A percentile compares a stretch with the other conserved stretches of the same genome.
These are phyloP conservation scores for Antitype chi DNA, from an alignment of 2,888 invertebrate species.

Conservation along the genomic window DNA sequence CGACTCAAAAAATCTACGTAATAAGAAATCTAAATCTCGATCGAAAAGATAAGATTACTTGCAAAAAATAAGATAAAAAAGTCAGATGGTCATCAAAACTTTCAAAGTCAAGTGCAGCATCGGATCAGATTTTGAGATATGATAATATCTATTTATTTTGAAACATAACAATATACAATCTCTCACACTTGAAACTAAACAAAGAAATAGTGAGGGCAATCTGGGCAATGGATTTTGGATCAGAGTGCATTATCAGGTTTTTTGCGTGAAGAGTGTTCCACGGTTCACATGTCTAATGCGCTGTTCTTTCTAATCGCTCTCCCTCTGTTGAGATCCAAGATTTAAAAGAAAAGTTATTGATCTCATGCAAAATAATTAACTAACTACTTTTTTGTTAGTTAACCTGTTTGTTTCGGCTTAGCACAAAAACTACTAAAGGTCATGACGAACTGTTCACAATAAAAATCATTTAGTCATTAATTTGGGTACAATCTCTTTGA, in stretches of 20 bases:
- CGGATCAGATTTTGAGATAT: constrained; percentile 44
- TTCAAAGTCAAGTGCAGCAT: constrained; percentile 37
- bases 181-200: constrained; percentile 32
- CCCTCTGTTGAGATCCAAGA: neutral
- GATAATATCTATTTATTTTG: constrained; percentile 30
- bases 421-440: neutral
- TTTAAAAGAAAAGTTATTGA: neutral
- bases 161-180: neutral
- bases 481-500: neutral
- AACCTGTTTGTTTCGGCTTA: neutral
- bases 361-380: neutral
- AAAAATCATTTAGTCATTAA: neutral
- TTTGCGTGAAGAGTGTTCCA: neutral
- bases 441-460: no score
- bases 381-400: neutral
- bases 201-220: constrained; percentile 13
- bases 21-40: no score
- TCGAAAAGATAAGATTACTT: neutral
- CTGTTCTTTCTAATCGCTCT: neutral
- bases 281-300: neutral
- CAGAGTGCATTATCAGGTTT: neutral
- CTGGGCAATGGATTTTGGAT: constrained; percentile 14
- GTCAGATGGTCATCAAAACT: constrained; percentile 5
- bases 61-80: constrained; percentile 26
- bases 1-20: no score